These are phyloP conservation scores for Hylaea fasciaria DNA, from an alignment of 2,888 invertebrate species.

Conservation along the genomic window DNA sequence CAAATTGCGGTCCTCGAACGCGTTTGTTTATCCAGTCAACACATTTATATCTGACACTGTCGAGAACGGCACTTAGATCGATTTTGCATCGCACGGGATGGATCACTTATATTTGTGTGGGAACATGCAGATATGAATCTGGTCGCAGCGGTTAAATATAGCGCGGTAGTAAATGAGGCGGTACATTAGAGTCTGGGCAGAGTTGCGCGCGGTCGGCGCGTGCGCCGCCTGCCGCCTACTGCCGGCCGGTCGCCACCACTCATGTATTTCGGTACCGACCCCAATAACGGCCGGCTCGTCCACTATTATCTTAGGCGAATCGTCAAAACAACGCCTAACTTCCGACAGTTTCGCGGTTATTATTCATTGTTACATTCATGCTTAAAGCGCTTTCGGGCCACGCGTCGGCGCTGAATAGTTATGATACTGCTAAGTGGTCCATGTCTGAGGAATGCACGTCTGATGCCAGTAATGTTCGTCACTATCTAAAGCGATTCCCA, in stretches of 20 bases:
- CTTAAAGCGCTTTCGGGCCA: slow-evolving; percentile 16
- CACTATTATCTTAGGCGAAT: slow-evolving; percentile 80
- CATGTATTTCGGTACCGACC: slow-evolving; percentile 84
- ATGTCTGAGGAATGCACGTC: slow-evolving; percentile 11
- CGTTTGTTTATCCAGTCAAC: slow-evolving; percentile 61
- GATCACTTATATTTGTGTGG: slow-evolving; percentile 73
- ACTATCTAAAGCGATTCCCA: slow-evolving; percentile 8
- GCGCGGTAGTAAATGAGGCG: slow-evolving; percentile 76
- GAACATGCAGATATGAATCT: slow-evolving; percentile 79
- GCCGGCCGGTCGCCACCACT: slow-evolving; percentile 72
- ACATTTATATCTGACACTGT: slow-evolving; percentile 61
- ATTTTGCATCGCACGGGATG: slow-evolving; percentile 71
- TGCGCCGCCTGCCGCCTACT: slow-evolving; percentile 81
- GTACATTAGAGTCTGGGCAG: slow-evolving; percentile 68
- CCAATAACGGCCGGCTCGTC: slow-evolving; percentile 80
- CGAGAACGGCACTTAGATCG: slow-evolving; percentile 58
- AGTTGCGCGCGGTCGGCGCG: slow-evolving; percentile 77
- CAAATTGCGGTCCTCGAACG: slow-evolving; percentile 42
- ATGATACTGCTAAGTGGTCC: slow-evolving; percentile 1
- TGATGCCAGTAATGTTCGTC: slow-evolving; percentile 20
- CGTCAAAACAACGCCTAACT: slow-evolving; percentile 71
- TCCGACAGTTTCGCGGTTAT: slow-evolving; percentile 36
- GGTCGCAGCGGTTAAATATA: slow-evolving; percentile 82
- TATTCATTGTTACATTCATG: slow-evolving; percentile 27
- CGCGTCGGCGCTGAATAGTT: slow-evolving; percentile 12